Evolutionary conservation across 2,797 vertebrate genomes (phyloP), one percentile per base, ranked within the genome.

Genomic region (Pseudocheirus occidentalis): DNA sequence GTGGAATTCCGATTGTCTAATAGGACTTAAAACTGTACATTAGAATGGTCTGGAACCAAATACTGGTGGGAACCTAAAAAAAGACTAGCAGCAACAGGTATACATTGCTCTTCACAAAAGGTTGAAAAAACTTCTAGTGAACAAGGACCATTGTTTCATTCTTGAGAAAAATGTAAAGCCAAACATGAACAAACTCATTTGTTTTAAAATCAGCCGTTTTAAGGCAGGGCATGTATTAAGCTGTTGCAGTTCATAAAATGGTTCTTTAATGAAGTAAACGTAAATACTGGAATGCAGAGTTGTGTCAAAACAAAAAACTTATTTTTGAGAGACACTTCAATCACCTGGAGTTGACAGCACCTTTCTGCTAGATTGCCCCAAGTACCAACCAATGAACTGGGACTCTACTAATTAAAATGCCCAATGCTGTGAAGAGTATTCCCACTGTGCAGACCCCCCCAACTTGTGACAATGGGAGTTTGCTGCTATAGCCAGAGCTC

Each of bases 1-100:
- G 98, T 98, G 98, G 98, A 98, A 98, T 98, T 97, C 97, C 97
- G 98, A 98, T 98, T 98, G 98, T 98, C 98, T 98, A 97, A 95
- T 95, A 81, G 96, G 97, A 98, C 97, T 96, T 96, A 92, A 96
- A 98, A 97, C 92, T 11, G 7, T 97, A 97, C 95, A 95, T 92
- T 92, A 97, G 95, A 93, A 98, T 97, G 95, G 52, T 93, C 93
- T 40, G 96, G 96, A 96, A 97, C 98, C 96, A 97, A 98, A 94
- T 97, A 98, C 98, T 98, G 97, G 95, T 97, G 94, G 96, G 97
- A 98, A 97, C 62, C 94, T 34, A 58, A 98, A 0, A 95, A 97
- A 95, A 97, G 90, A 93, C 96, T 97, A 98, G 97, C 98, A 98
- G 98, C 97, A 97, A 97, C 97, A 97, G 94, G 97, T 97, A 97